A percentile compares a stretch with the other conserved stretches of the same genome.
These are phyloP conservation scores for Lophotis ruficrista DNA, from an alignment of 2,113 vertebrate species.

Conservation along the genomic window DNA sequence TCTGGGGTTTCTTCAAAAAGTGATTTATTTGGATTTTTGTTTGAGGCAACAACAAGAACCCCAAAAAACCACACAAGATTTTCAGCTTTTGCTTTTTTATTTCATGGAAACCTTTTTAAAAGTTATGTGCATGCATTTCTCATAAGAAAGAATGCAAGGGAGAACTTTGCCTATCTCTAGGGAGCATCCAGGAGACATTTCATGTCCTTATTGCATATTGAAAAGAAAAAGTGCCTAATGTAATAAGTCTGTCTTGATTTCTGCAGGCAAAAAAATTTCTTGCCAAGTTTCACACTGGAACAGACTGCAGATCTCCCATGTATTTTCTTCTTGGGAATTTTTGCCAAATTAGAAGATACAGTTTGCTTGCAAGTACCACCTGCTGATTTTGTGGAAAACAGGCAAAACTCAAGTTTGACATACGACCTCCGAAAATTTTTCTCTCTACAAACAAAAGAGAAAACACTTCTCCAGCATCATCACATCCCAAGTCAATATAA, in stretches of 20 bases:
- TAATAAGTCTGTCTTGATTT: not conserved
- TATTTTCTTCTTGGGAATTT: slow-evolving; percentile 2
- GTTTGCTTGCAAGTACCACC: not conserved
- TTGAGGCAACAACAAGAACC: not conserved
- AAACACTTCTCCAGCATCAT: not conserved
- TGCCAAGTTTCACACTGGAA: slow-evolving; percentile 48
- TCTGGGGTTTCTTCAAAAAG: not conserved
- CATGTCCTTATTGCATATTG: not conserved
- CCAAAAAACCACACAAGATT: not conserved
- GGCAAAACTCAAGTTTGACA: slow-evolving; percentile 10
- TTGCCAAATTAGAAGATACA: slow-evolving; percentile 10
- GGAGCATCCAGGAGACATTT: not conserved
- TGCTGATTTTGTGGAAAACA: slow-evolving; percentile 27
- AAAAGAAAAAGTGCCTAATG: not conserved
- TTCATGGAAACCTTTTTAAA: not conserved
- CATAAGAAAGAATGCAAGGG: not conserved
- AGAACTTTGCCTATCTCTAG: not conserved
- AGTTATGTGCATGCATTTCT: not conserved
- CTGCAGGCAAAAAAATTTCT: not conserved
- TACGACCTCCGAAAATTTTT: not conserved
- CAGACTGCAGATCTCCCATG: not conserved
- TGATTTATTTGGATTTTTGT: not conserved
- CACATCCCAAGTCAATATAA: not conserved
- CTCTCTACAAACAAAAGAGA: not conserved
- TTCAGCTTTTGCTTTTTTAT: not conserved